These are phyloP conservation scores for Morpho deidamia DNA, from an alignment of 2,888 invertebrate genomes.

Conservation along the genomic window DNA sequence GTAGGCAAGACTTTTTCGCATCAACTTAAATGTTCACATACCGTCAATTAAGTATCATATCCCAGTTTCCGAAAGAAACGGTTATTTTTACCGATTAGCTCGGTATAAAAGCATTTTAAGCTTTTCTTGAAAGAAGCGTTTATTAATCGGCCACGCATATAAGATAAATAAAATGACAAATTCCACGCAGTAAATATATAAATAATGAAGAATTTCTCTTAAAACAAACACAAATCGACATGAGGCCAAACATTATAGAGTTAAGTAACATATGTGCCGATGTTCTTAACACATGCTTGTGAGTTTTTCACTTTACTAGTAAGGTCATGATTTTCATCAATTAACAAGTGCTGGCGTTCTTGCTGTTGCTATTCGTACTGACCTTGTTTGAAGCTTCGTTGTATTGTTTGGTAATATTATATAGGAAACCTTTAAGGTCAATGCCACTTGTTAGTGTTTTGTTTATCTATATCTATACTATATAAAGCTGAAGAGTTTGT, in stretches of 20 bases:
- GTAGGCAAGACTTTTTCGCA: too few relatives aligned
- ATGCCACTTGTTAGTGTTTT: background rate
- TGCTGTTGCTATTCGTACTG: slow-evolving; percentile 23
- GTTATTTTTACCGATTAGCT: too few relatives aligned
- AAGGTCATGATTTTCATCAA: slow-evolving; percentile 37
- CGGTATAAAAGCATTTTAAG: too few relatives aligned
- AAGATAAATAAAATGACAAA: background rate
- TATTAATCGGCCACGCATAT: too few relatives aligned
- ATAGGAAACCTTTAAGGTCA: background rate
- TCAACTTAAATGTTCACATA: too few relatives aligned
- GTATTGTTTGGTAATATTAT: background rate
- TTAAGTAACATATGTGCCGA: slow-evolving; percentile 1
- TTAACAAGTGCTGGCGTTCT: slow-evolving; percentile 39
- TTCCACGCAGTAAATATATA: background rate
- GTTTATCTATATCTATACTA: too few relatives aligned
- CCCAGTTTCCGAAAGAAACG: too few relatives aligned
- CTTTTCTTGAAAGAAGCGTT: too few relatives aligned
- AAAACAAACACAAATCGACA: too few relatives aligned
- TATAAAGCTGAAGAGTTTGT: too few relatives aligned
- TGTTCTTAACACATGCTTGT: slow-evolving; percentile 35
- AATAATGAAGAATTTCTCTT: too few relatives aligned
- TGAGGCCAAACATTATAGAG: slow-evolving; percentile 1
- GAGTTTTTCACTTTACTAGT: slow-evolving; percentile 35
- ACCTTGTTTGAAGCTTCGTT: background rate
- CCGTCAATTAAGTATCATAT: too few relatives aligned